Evolutionary conservation across 2,113 vertebrate species (phyloP).

Genomic region (Clarias macrocephalus): DNA sequence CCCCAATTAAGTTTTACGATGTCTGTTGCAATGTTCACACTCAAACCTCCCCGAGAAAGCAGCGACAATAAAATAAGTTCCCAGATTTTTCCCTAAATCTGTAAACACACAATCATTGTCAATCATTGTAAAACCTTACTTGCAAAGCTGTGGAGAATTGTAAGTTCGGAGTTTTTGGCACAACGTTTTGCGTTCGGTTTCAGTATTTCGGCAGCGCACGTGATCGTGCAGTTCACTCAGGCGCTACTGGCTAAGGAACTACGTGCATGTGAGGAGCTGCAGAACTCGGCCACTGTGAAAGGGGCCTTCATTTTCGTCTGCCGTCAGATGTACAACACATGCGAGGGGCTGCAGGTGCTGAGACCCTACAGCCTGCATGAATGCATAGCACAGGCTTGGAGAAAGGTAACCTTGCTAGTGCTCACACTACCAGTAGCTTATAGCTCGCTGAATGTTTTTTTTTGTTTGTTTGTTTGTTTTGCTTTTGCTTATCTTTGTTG

Average conservation of each 20-base stretch:
- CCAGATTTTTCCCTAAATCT: neutral
- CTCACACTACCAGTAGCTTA: neutral
- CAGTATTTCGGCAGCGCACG: constrained; percentile 80
- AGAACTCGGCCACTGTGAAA: constrained; percentile 71
- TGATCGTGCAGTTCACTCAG: constrained; percentile 85
- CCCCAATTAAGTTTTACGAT: constrained; percentile 20
- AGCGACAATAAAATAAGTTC: neutral
- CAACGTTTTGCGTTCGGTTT: neutral
- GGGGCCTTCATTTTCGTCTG: constrained; percentile 92
- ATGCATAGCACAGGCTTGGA: constrained; percentile 82
- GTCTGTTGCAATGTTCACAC: neutral
- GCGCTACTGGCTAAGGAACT: constrained; percentile 80
- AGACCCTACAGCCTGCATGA: constrained; percentile 81
- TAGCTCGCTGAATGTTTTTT: neutral
- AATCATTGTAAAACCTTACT: neutral
- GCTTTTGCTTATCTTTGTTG: neutral
- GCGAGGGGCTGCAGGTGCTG: constrained; percentile 85
- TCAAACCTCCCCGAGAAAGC: neutral
- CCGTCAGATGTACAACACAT: constrained; percentile 89
- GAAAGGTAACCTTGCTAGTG: constrained; percentile 74
- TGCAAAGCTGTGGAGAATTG: neutral
- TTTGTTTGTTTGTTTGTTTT: too few species aligned
- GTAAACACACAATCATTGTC: neutral
- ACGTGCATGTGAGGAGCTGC: constrained; percentile 65
- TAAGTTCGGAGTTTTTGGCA: neutral